phyloP scores from a whole-genome alignment of 2,888 invertebrate species.

The Gortyna flavago region DNA sequence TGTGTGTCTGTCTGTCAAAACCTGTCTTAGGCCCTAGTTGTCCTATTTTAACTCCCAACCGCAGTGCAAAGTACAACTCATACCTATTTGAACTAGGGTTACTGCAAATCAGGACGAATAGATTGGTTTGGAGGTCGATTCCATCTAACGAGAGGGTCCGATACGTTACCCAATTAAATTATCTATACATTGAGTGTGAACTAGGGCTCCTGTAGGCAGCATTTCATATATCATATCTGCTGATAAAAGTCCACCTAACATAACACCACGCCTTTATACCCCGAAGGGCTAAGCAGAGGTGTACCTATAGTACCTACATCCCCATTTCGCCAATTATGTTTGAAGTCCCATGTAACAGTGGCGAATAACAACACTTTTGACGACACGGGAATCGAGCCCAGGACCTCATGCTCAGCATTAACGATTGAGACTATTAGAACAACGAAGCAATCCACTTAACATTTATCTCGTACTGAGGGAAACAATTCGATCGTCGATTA shows the following conservation, averaged over 20 bases:
- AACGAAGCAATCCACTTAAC: neutral
- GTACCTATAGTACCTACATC: too few relatives aligned
- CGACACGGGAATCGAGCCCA: neutral
- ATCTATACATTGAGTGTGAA: slow-evolving; percentile 42
- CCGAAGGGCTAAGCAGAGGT: neutral
- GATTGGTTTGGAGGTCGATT: slow-evolving; percentile 53
- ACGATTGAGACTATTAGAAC: neutral
- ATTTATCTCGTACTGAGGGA: neutral
- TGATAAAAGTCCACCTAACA: neutral
- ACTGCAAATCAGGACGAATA: slow-evolving; percentile 41
- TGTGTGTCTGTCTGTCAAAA: neutral
- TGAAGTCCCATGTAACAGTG: neutral
- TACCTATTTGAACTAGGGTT: slow-evolving; percentile 35
- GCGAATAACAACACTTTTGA: too few relatives aligned
- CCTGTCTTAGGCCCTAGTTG: neutral
- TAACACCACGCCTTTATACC: neutral
- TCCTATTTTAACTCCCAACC: neutral
- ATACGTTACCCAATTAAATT: slow-evolving; percentile 44
- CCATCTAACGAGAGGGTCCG: slow-evolving; percentile 49
- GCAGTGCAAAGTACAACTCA: neutral
- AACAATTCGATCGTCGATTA: neutral
- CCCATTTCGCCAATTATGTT: neutral
- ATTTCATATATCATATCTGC: neutral
- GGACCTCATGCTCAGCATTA: neutral
- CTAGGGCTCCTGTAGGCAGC: slow-evolving; percentile 24